Conservation (phyloP, 2,113 vertebrate species). For the Chamaetylas fuelleborni region DNA sequence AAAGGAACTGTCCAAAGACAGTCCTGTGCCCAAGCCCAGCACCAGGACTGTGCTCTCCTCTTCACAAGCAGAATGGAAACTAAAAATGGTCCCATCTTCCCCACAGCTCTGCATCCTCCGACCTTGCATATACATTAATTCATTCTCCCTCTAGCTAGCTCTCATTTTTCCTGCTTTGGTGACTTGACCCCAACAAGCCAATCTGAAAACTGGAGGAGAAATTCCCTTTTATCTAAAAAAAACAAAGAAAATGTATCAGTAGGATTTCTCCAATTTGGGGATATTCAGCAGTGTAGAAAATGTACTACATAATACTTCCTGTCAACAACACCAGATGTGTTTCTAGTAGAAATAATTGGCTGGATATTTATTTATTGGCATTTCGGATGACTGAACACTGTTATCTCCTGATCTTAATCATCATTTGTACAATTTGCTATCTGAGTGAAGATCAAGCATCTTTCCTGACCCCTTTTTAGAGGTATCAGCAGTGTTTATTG, state of each 20-base stretch:
- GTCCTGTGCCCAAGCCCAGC: neutral
- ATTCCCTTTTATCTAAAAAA: neutral
- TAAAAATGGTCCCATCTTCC: neutral
- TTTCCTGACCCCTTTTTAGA: neutral
- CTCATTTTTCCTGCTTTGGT: neutral
- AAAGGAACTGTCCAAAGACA: neutral
- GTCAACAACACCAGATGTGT: neutral
- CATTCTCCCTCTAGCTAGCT: neutral
- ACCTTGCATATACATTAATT: neutral
- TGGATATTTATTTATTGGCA: neutral
- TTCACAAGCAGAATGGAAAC: neutral
- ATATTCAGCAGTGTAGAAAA: neutral
- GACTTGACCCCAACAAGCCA: neutral
- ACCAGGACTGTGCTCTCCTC: neutral
- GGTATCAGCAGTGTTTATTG: neutral
- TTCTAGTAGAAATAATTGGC: neutral
- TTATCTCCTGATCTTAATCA: neutral
- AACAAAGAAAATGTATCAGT: fast-evolving
- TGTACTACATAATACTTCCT: neutral
- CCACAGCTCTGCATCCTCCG: neutral
- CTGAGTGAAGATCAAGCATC: neutral
- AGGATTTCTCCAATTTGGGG: neutral
- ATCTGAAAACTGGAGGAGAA: neutral
- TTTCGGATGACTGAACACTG: neutral
- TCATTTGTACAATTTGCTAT: neutral